These are phyloP conservation scores for Dascyllus trimaculatus DNA, from an alignment of 2,113 vertebrate genomes.

Conservation along the genomic window DNA sequence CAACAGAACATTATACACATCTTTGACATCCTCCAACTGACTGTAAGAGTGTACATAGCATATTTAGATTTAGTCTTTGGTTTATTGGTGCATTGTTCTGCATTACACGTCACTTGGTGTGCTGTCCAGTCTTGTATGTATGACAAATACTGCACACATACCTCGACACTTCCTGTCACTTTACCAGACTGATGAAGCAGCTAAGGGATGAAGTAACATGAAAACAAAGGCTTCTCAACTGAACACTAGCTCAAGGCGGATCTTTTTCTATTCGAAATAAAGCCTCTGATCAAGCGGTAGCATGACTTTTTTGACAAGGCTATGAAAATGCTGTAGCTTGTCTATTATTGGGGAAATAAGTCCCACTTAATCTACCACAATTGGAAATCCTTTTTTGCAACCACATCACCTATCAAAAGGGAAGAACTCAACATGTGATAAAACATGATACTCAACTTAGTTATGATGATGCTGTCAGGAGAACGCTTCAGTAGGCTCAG, in stretches of 20 bases:
- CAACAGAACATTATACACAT: too few relatives aligned
- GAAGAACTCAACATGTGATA: not conserved
- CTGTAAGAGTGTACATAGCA: too few relatives aligned
- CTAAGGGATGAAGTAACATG: not conserved
- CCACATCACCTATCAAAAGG: slow-evolving; percentile 9
- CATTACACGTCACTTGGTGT: too few relatives aligned
- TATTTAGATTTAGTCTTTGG: too few relatives aligned
- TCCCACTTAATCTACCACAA: not conserved
- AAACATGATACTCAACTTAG: slow-evolving; percentile 19
- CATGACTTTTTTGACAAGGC: not conserved
- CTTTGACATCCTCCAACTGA: too few relatives aligned
- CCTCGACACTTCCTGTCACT: too few relatives aligned
- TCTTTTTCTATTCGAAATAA: not conserved
- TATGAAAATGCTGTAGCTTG: not conserved
- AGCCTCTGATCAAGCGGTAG: not conserved
- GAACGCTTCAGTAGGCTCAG: slow-evolving; percentile 35
- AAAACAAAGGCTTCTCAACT: not conserved
- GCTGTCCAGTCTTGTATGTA: too few relatives aligned
- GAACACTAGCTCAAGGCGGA: not conserved
- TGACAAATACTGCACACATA: too few relatives aligned
- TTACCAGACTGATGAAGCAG: too few relatives aligned
- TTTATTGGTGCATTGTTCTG: too few relatives aligned
- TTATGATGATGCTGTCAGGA: slow-evolving; percentile 34
- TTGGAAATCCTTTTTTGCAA: not conserved
- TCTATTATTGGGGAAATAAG: not conserved